phyloP scores from a whole-genome alignment of 2,113 vertebrate genomes.

The Cynoglossus semilaevis region DNA sequence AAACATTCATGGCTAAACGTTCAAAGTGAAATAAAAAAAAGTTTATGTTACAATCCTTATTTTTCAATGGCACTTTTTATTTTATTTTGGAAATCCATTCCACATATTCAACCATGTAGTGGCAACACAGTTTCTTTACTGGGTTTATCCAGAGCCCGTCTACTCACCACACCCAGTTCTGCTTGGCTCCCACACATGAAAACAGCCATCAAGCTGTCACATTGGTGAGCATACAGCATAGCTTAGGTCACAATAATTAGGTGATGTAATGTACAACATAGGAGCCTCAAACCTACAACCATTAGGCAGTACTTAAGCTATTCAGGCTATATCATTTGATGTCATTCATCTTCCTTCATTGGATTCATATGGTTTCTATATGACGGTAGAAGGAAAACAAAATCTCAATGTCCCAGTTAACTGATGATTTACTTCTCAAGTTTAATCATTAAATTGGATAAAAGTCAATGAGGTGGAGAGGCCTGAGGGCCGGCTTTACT shows the following conservation, averaged over 20 bases:
- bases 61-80: neutral
- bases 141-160: constrained; percentile 24
- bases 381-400: constrained; percentile 10
- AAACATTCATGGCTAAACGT: constrained; percentile 36
- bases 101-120: no score
- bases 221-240: constrained; percentile 15
- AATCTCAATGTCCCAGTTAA: constrained; percentile 10
- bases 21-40: constrained; percentile 22
- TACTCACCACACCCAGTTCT: constrained; percentile 39
- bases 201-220: constrained; percentile 55
- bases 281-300: constrained; percentile 28
- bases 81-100: constrained; percentile 4
- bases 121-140: constrained; percentile 12
- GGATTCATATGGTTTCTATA: constrained; percentile 10
- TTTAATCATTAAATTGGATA: constrained; percentile 22
- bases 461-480: neutral
- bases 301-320: constrained; percentile 40
- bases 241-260: constrained; percentile 49
- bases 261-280: constrained; percentile 60
- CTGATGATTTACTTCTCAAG: constrained; percentile 18
- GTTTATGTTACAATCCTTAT: constrained; percentile 2
- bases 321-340: constrained; percentile 36
- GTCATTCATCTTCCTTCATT: constrained; percentile 26
- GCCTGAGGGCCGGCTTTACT: constrained; percentile 3
- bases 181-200: constrained; percentile 28